phyloP scores from a whole-genome alignment of 2,888 invertebrate genomes.

The Diarsia mendica region DNA sequence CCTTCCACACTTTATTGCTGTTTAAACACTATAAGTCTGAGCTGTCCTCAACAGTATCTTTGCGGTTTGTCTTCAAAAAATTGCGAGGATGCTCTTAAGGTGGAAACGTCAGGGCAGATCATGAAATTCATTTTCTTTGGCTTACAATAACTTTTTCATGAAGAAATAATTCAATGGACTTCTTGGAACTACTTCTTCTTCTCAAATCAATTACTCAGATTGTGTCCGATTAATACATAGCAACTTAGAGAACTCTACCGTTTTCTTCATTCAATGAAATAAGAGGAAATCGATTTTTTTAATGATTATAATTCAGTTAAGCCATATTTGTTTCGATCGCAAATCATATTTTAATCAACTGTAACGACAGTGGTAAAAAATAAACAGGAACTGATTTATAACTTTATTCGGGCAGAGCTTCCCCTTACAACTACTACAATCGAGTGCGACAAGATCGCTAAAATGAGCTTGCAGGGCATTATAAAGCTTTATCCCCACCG shows the following conservation, averaged over 20 bases:
- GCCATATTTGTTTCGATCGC: neutral
- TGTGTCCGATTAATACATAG: too few relatives aligned
- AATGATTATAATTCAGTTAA: neutral
- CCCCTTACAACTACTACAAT: too few relatives aligned
- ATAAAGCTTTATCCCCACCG: too few relatives aligned
- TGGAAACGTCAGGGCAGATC: neutral
- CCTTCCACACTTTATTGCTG: slow-evolving; percentile 37
- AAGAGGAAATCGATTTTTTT: neutral
- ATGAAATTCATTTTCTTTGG: neutral
- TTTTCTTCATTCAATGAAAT: neutral
- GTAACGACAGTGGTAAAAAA: too few relatives aligned
- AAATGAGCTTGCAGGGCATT: too few relatives aligned
- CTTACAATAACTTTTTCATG: neutral
- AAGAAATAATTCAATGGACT: neutral
- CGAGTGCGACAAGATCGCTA: too few relatives aligned
- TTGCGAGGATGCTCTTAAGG: neutral
- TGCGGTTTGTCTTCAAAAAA: slow-evolving; percentile 14
- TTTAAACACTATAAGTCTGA: slow-evolving; percentile 29
- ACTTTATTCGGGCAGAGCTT: too few relatives aligned
- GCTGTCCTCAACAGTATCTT: neutral
- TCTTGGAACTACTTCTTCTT: too few relatives aligned
- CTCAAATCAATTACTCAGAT: too few relatives aligned
- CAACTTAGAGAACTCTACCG: too few relatives aligned
- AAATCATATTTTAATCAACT: neutral
- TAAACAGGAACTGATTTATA: too few relatives aligned